Evolutionary conservation across 2,797 vertebrate genomes (phyloP), one percentile per base, ranked within the genome.

Genomic region (Ficedula albicollis): DNA sequence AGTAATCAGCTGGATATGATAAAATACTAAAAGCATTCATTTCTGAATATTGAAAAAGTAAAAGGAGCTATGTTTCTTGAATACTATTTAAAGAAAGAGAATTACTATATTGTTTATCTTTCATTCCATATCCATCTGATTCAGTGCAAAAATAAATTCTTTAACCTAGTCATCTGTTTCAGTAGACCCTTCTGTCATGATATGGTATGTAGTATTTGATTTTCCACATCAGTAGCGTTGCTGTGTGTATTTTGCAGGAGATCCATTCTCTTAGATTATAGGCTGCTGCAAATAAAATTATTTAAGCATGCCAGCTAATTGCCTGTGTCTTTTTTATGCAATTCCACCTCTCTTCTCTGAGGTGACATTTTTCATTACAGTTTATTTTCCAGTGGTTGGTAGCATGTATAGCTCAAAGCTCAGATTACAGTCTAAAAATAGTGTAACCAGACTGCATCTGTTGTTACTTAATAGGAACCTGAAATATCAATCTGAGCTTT

Each of bases 131-230:
- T 51, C 13, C 46, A 12, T 34, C 18, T 59, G 20, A 49, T 70
- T 78, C 15, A 62, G n/a, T 22, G 5, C 15, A 32, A 93, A 85
- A 66, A 46, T 1, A 6, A 8, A 10, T 48, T 74, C 9, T 80
- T 56, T 67, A 80, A 70, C 20, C 44, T 48, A 32, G 34, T 75
- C 43, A 27, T 34, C 30, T 0, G 1, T 80, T 72, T 81, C 32
- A 72, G 11, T 56, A 41, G 17, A 6, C 58, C 8, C 9, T 26
- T 84, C 13, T 59, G n/a, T 67, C 2, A 0, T 5, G 0, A 22
- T 39, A 29, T 2, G 4, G 8, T n/a, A 11, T 51, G 21, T 25
- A n/a, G 11, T 38, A n/a, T 60, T 83, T 83, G 11, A 13, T 77
- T 95, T 87, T 66, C 68, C 32, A 55, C 13, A 38, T 27, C 14